Base-by-base conservation (phyloP, 2,113 vertebrate genomes). In the Alosa alosa region DNA sequence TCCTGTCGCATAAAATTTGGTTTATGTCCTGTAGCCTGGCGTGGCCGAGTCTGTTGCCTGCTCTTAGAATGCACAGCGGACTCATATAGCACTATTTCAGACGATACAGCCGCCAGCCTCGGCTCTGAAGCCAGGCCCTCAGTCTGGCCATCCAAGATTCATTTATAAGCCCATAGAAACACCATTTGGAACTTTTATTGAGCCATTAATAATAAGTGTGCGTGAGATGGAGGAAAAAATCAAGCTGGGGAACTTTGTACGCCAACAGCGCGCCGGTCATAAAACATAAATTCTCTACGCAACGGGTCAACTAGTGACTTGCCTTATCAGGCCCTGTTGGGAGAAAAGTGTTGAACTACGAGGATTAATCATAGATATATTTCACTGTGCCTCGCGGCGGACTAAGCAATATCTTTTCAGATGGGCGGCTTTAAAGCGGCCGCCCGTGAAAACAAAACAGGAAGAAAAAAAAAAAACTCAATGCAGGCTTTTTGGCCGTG, bases 141-240 rank as follows among this genome's bases (percentile, higher is more conserved):
- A 45, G 49, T 68, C 81, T 41, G 41, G 78, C 57, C 15, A 49
- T 86, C 83, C 85, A 68, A 87, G 84, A 85, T 86, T 85, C 50
- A 86, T 85, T 87, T 85, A 50, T 81, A 68, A 57, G 15, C 55
- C 84, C 18, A 84, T 89, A 90, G 82, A 87, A 89, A 64, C 46
- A 46, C 72, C 86, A 85, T 88, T 86, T 87, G 82, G 60, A 90
- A 90, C 85, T 87, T 86, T 90, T 85, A 89, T 85, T 85, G 85
- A 57, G 52, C 57, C 84, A 88, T 88, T 87, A 89, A 89, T 91
- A 88, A 89, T 83, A 83, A 84, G 64, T 41, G 81, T 82, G 49
- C 81, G 47, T 82, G 45, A 82, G 68, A 75, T 4, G 72, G 72
- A 36, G 36, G 52, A 39, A 81, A 72, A 46, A 85, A 85, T 83